Percentiles rank a stretch among this genome's conserved stretches.
Evolutionary conservation across 2,888 invertebrate species (phyloP).

Genomic region (Minunthozetes semirufus): DNA sequence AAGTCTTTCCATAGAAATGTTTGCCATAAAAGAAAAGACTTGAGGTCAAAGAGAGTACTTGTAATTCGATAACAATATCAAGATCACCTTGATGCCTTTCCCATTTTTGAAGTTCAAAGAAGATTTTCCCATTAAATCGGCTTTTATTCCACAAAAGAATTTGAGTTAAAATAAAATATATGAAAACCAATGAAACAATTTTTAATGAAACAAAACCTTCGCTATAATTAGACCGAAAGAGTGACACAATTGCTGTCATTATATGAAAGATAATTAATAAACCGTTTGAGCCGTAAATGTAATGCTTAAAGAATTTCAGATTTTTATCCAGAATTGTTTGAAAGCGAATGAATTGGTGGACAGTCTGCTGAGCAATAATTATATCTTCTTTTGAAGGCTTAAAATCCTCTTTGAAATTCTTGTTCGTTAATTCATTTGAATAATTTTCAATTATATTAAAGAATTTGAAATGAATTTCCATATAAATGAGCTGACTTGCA

Average conservation of each 20-base stretch:
- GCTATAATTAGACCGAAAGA: too few species aligned
- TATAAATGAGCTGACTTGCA: neutral
- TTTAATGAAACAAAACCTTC: too few species aligned
- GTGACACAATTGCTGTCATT: too few species aligned
- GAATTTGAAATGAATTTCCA: neutral
- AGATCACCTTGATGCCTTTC: neutral
- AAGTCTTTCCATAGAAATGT: too few species aligned
- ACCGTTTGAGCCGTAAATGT: too few species aligned
- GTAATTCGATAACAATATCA: neutral
- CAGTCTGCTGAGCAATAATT: neutral
- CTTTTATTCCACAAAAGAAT: neutral
- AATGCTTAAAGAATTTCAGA: too few species aligned
- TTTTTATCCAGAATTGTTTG: too few species aligned
- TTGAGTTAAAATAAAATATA: neutral
- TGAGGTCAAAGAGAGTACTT: too few species aligned
- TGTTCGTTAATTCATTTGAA: neutral
- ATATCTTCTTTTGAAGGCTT: neutral
- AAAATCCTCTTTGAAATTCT: neutral
- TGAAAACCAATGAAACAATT: too few species aligned
- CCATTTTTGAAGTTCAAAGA: neutral
- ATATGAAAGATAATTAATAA: too few species aligned
- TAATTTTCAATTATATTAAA: neutral
- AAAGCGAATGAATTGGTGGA: neutral
- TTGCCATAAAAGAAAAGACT: too few species aligned
- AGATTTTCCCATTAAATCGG: neutral